These are phyloP conservation scores for Diglossa cyanea DNA, from an alignment of 2,797 vertebrate genomes.

Conservation along the genomic window DNA sequence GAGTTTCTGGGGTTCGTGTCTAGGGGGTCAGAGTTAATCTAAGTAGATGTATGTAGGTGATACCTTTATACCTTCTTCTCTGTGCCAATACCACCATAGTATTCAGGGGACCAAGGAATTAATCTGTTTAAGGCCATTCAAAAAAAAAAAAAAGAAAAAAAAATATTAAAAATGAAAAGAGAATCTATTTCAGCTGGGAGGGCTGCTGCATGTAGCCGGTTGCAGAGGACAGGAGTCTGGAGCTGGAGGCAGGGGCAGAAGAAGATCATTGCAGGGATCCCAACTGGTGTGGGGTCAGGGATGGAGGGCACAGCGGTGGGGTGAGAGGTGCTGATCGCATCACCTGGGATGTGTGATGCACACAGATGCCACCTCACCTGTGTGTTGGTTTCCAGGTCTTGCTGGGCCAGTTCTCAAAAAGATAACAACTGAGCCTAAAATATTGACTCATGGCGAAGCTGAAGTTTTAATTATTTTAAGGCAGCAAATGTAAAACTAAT, in stretches of 20 bases:
- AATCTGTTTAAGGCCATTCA: accelerated
- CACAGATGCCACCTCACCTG: background rate
- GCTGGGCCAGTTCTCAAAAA: background rate
- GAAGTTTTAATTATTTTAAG: background rate
- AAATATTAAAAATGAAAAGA: background rate
- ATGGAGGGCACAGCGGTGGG: background rate
- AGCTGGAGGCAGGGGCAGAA: background rate
- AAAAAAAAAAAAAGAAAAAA: background rate
- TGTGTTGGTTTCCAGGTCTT: background rate
- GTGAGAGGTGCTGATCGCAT: background rate
- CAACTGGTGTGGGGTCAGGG: accelerated
- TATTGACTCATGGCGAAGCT: accelerated
- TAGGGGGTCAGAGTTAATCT: background rate
- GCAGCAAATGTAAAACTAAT: background rate
- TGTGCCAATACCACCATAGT: background rate
- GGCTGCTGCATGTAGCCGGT: background rate
- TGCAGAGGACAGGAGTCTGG: background rate
- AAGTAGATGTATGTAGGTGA: background rate
- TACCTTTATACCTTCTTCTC: background rate
- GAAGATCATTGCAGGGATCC: background rate
- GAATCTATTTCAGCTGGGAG: background rate
- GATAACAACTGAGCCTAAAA: background rate
- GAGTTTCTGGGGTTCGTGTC: background rate
- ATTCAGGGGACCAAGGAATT: background rate
- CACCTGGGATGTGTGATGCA: background rate